Evolutionary conservation across 1,140 invertebrate species (phyloP), one percentile per base, ranked within the genome.

Genomic region (Portunus trituberculatus): DNA sequence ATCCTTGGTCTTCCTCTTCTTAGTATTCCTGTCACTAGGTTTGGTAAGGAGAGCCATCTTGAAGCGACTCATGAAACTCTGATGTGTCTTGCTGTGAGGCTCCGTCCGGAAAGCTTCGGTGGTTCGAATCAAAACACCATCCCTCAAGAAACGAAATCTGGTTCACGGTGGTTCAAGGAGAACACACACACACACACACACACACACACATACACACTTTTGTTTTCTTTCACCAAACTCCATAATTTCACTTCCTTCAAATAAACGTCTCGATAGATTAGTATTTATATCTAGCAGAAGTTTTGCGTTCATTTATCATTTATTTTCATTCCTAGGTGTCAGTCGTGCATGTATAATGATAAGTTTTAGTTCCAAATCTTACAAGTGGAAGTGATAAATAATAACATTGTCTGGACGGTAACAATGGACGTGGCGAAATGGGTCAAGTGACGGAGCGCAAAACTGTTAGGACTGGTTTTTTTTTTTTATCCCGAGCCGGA

Each of bases 281-380:
- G 67, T 7, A n/a, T 76, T n/a, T 76, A 20, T 20, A 76, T 76
- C 16, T n/a, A 39, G 52, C 16, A 76, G 67, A 76, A n/a, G 25
- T 25, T 76, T 76, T 76, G 67, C n/a, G 67, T 76, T 76, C 67
- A 76, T 76, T 39, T 76, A 76, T n/a, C 67, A 76, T 76, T 76
- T n/a, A 76, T 76, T 76, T 76, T 76, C 67, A 76, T 76, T 76
- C 67, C 67, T 76, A 76, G 25, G 67, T n/a, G 67, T 76, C 67
- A 76, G 67, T 76, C n/a, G n/a, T 76, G 67, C 20, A n/a, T 76
- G 67, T 76, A 76, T n/a, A 76, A 59, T 59, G 12, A 59, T 25
- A 76, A 76, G 67, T n/a, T 76, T 76, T 76, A n/a, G 67, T 20
- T 76, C 52, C 20, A 20, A 59, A 59, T 59, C 52, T 59, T 10